phyloP scores from a whole-genome alignment of 2,888 invertebrate species.

The Smittia sp. region DNA sequence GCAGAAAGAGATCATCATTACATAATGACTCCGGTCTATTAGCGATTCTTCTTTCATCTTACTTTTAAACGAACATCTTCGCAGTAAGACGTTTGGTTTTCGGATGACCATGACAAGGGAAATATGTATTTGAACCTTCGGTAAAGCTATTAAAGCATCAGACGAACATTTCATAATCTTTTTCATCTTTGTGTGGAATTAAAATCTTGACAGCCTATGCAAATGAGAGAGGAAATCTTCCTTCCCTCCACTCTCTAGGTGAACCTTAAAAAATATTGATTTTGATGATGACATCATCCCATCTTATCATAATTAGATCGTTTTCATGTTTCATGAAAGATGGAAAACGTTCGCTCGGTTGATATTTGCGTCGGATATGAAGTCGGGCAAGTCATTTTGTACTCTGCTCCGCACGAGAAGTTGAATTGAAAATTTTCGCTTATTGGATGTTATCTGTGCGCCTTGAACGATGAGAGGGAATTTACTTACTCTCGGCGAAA shows the following conservation, averaged over 20 bases:
- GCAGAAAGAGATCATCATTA: neutral
- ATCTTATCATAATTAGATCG: conserved; percentile 7
- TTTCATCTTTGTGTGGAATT: too few species aligned
- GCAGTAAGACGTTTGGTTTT: too few species aligned
- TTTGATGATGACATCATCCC: neutral
- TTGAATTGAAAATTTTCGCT: neutral
- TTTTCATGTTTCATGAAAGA: neutral
- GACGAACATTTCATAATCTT: too few species aligned
- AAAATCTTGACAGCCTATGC: too few species aligned
- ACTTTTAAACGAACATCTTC: neutral
- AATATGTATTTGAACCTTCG: too few species aligned
- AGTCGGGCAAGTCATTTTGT: neutral
- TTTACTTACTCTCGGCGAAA: too few species aligned
- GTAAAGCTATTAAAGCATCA: too few species aligned
- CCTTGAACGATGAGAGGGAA: neutral
- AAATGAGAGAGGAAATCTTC: too few species aligned
- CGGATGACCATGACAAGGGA: too few species aligned
- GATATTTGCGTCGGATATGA: neutral
- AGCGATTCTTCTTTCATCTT: neutral
- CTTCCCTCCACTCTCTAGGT: too few species aligned
- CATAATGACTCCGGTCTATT: neutral
- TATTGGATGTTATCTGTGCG: neutral
- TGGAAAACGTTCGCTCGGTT: neutral
- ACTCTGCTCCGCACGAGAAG: neutral
- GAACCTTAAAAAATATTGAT: too few species aligned